Evolutionary conservation across 2,888 invertebrate species (phyloP), one percentile per base, ranked within the genome.

Genomic region (Polymixis flavicincta): DNA sequence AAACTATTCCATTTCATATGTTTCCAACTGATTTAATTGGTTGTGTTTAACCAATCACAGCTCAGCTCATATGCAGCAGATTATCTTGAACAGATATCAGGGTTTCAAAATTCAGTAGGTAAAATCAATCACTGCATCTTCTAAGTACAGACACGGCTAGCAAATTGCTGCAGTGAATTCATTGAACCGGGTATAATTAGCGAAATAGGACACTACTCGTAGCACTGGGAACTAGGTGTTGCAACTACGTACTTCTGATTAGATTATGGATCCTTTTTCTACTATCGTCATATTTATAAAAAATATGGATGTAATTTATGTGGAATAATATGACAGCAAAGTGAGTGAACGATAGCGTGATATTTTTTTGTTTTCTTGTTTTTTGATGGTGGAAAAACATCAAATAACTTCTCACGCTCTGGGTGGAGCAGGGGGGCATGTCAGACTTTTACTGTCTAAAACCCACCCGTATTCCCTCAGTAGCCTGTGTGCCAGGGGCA

Each of bases 121-220:
- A 67, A 14, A 28, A 22, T 28, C 17, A 61, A 68, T 42, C 28
- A 63, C 9, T 8, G 9, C 45, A 37, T 57, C 70, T 77, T 77
- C 37, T 50, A 28, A 60, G 59, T 66, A 57, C 19, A 59, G 64
- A 76, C 14, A 76, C 25, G 7, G 11, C 19, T 28, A 57, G 37
- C 14, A 2, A 64, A 19, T 57, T 48, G 32, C 32, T 57, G 19
- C 37, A 32, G n/a, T 45, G 55, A 28, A 78, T 60, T 66, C 78
- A 78, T 19, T 78, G 78, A 78, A 72, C 72, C 17, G 42, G 25
- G 63, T 13, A 13, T 78, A 66, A 78, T 78, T 72, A 78, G 78
- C 61, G 65, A 78, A 78, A 72, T 72, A 72, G 78, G 66, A 14
- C 71, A 71, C 52, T 71, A 64, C n/a, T n/a, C n/a, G n/a, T n/a